A percentile compares a stretch with the other conserved stretches of the same genome.
phyloP scores from a whole-genome alignment of 2,888 invertebrate species.

The Andrena trimmerana region DNA sequence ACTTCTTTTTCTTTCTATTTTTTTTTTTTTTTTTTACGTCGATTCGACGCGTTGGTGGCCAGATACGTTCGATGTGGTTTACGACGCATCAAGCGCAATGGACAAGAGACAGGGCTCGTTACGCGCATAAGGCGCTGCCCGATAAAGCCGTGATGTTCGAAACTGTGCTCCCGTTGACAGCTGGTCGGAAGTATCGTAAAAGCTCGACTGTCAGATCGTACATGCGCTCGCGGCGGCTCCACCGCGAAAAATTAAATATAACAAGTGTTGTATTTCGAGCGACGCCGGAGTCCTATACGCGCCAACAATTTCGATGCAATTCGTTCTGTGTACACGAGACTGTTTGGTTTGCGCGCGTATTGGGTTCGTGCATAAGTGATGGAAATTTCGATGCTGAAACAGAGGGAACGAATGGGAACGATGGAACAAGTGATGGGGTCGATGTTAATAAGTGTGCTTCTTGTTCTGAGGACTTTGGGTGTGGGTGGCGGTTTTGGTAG shows the following conservation, averaged over 20 bases:
- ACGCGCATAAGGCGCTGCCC: slow-evolving; percentile 39
- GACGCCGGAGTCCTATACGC: background rate
- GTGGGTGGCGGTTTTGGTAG: background rate
- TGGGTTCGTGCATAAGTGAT: slow-evolving; percentile 37
- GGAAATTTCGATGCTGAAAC: slow-evolving; percentile 25
- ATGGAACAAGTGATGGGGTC: background rate
- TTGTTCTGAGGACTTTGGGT: too few relatives aligned
- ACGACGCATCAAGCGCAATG: slow-evolving; percentile 34
- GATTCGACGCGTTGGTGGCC: background rate
- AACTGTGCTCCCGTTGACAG: slow-evolving; percentile 23
- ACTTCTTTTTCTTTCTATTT: background rate
- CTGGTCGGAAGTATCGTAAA: slow-evolving; percentile 29
- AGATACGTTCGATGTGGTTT: slow-evolving; percentile 33
- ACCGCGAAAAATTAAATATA: slow-evolving; percentile 41
- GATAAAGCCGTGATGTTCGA: slow-evolving; percentile 35
- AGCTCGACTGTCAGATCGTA: slow-evolving; percentile 10
- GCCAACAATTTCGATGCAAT: slow-evolving; percentile 29
- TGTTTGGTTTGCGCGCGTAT: slow-evolving; percentile 36
- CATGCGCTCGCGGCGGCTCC: background rate
- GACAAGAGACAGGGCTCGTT: slow-evolving; percentile 44
- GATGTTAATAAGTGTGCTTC: too few relatives aligned
- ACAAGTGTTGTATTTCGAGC: slow-evolving; percentile 25
- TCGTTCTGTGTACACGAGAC: slow-evolving; percentile 27
- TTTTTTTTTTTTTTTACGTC: slow-evolving; percentile 3
- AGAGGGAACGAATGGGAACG: background rate